Conservation (phyloP, 2,113 vertebrate genomes). For the Sinocyclocheilus anshuiensis region DNA sequence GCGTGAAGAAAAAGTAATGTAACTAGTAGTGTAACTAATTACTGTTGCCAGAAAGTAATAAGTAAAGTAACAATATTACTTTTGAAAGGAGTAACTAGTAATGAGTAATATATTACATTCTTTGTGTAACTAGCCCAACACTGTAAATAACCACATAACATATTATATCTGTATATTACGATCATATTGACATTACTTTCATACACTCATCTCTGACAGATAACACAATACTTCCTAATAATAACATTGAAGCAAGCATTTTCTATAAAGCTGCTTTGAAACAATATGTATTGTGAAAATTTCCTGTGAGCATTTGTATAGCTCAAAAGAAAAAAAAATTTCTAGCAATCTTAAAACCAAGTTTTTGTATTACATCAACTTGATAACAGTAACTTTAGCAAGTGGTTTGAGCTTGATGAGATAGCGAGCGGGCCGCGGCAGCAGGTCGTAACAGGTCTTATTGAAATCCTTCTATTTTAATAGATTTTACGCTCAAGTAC, state of each 20-base stretch:
- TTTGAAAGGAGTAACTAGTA: too few relatives aligned
- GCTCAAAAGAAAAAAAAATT: neutral
- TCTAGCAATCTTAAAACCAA: neutral
- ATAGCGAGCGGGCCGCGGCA: neutral
- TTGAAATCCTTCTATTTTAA: slow-evolving; percentile 35
- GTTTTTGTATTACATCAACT: neutral
- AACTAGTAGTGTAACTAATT: too few relatives aligned
- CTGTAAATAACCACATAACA: neutral
- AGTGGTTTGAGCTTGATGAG: neutral
- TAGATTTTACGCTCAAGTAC: slow-evolving; percentile 25
- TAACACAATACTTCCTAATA: neutral
- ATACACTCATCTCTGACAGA: neutral
- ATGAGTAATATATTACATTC: too few relatives aligned
- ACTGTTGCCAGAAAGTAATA: too few relatives aligned
- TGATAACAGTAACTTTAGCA: neutral
- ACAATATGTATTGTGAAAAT: neutral
- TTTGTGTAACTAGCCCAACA: too few relatives aligned
- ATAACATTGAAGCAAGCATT: neutral
- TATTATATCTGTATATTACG: neutral
- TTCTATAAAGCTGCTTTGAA: neutral
- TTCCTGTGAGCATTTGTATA: neutral
- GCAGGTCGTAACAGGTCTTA: slow-evolving; percentile 34
- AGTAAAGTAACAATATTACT: too few relatives aligned
- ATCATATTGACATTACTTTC: neutral
- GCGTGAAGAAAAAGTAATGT: too few relatives aligned